Conservation (phyloP, 2,113 vertebrate genomes). For the Shinisaurus crocodilurus region DNA sequence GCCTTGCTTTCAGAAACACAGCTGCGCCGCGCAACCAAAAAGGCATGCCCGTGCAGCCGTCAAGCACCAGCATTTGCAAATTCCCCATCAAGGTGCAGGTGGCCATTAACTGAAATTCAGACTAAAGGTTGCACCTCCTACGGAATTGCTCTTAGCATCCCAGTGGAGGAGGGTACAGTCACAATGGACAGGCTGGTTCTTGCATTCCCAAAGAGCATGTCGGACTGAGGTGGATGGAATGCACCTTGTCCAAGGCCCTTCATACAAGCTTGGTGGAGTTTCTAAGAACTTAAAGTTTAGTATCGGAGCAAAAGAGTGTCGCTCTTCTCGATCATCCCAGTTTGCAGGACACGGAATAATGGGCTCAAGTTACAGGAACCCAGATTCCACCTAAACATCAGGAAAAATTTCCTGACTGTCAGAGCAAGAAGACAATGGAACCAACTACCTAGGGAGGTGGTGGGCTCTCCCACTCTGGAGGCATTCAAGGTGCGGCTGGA, state of each 20-base stretch:
- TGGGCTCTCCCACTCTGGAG: too few species aligned
- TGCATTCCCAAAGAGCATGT: slow-evolving; percentile 58
- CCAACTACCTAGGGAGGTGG: too few species aligned
- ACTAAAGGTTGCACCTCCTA: slow-evolving; percentile 57
- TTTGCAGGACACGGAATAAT: too few species aligned
- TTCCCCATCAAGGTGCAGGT: slow-evolving; percentile 51
- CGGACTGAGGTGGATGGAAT: slow-evolving; percentile 55
- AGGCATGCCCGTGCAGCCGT: not conserved
- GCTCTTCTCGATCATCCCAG: too few species aligned
- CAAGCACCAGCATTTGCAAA: slow-evolving; percentile 8
- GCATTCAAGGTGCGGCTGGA: too few species aligned
- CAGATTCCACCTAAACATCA: too few species aligned
- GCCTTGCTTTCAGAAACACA: not conserved
- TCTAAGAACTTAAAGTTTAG: slow-evolving; percentile 66
- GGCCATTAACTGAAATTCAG: slow-evolving; percentile 67
- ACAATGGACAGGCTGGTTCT: slow-evolving; percentile 32
- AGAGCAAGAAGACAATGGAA: too few species aligned
- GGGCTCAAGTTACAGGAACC: too few species aligned
- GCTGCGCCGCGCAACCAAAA: not conserved
- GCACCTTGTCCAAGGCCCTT: slow-evolving; percentile 54
- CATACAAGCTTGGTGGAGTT: slow-evolving; percentile 57
- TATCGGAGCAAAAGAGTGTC: slow-evolving; percentile 49
- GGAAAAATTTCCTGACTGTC: too few species aligned
- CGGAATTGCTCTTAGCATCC: slow-evolving; percentile 48
- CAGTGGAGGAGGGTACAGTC: slow-evolving; percentile 42